Conservation (phyloP, 2,113 vertebrate species). For the Casuarius casuarius region DNA sequence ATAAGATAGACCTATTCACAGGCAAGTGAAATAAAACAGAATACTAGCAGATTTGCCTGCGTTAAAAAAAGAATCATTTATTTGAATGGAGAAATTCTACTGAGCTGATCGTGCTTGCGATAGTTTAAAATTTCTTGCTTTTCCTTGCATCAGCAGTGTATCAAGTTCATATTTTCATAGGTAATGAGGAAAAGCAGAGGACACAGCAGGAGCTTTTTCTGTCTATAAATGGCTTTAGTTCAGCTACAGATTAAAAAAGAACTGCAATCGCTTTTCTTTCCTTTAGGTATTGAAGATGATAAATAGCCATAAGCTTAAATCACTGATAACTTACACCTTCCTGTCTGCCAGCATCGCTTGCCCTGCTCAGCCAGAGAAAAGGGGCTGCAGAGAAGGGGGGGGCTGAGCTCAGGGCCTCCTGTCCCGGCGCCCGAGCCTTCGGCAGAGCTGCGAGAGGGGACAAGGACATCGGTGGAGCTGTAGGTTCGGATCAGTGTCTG, state of each 20-base stretch:
- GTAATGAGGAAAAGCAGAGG: not conserved
- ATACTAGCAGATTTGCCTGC: not conserved
- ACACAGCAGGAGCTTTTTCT: not conserved
- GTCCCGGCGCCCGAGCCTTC: accelerated
- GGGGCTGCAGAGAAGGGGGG: not conserved
- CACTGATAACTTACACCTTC: not conserved
- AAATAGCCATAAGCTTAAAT: not conserved
- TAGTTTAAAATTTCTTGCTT: not conserved
- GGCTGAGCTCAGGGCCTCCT: not conserved
- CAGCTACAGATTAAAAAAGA: not conserved
- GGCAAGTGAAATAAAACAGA: not conserved
- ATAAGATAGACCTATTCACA: not conserved
- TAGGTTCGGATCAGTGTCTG: not conserved
- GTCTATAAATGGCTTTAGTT: not conserved
- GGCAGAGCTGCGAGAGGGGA: not conserved
- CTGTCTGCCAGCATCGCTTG: accelerated
- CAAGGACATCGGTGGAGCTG: no score
- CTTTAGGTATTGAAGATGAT: not conserved
- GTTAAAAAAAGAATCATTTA: not conserved
- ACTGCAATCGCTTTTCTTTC: not conserved
- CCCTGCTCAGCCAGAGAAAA: accelerated
- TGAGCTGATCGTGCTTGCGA: not conserved
- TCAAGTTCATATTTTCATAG: not conserved
- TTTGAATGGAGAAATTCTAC: not conserved
- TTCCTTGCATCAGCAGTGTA: not conserved